Percentiles rank a stretch among this genome's conserved stretches.
Evolutionary conservation across 2,797 vertebrate species (phyloP).

Genomic region (Trichosurus vulpecula): DNA sequence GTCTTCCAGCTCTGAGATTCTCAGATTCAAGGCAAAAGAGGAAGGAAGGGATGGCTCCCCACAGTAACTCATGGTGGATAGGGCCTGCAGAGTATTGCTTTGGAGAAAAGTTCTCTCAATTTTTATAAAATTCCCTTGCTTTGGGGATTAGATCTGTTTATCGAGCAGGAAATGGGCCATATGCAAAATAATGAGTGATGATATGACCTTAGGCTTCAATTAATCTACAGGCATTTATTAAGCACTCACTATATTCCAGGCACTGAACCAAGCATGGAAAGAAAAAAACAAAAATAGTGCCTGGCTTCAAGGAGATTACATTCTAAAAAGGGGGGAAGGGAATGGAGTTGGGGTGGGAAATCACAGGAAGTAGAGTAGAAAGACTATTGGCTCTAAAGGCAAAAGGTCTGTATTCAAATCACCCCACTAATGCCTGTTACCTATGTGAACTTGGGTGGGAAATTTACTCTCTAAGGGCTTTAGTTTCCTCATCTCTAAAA

Average conservation of each 20-base stretch:
- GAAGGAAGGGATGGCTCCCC: background rate
- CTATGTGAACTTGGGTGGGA: background rate
- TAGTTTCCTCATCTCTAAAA: background rate
- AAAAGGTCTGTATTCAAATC: background rate
- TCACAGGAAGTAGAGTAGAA: background rate
- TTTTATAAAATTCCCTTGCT: background rate
- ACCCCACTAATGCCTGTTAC: background rate
- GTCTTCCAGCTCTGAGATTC: background rate
- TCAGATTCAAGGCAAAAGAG: background rate
- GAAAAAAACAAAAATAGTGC: background rate
- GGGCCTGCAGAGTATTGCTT: background rate
- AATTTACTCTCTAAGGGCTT: background rate
- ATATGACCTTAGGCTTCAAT: background rate
- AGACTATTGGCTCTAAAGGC: background rate
- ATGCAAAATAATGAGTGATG: background rate
- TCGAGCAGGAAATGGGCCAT: background rate
- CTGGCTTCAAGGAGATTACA: background rate
- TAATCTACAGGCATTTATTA: background rate
- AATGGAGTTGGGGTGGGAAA: background rate
- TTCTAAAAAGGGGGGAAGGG: background rate
- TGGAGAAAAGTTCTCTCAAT: background rate
- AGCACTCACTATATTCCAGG: background rate
- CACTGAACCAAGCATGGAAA: background rate
- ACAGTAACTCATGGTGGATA: background rate
- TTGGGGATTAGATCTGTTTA: background rate